A percentile compares a stretch with the other conserved stretches of the same genome.
These are phyloP conservation scores for Nanorana parkeri DNA, from an alignment of 2,113 vertebrate genomes.

Conservation along the genomic window DNA sequence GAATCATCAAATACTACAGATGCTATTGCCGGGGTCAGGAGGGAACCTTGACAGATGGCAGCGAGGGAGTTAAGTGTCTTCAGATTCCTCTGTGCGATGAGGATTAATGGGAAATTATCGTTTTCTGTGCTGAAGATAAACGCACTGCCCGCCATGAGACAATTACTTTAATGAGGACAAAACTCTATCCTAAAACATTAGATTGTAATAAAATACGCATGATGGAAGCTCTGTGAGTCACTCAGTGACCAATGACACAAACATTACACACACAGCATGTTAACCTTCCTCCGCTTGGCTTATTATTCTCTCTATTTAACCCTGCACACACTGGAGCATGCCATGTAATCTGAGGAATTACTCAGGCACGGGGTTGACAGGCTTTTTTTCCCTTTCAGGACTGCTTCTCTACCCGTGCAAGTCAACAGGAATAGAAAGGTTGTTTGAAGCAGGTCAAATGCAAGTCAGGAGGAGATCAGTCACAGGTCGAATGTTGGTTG, in stretches of 20 bases:
- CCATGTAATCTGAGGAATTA: neutral
- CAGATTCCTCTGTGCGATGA: constrained; percentile 3
- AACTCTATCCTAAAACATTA: constrained; percentile 50
- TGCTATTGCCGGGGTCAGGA: too few species aligned
- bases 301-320: neutral
- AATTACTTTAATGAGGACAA: constrained; percentile 56
- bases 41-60: neutral
- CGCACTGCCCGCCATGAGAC: constrained; percentile 38
- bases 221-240: neutral
- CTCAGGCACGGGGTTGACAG: neutral
- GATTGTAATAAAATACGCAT: constrained; percentile 47
- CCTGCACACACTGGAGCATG: neutral
- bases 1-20: too few species aligned
- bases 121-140: constrained; percentile 38
- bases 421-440: neutral
- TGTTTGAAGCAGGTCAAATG: too few species aligned
- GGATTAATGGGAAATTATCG: constrained; percentile 52
- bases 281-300: constrained; percentile 13
- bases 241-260: constrained; percentile 45
- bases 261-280: constrained; percentile 13
- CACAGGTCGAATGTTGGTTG: too few species aligned
- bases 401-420: neutral
- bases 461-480: too few species aligned
- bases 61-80: constrained; percentile 16
- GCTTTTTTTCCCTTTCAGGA: too few species aligned